Base-by-base conservation (phyloP, 1,140 invertebrate genomes). In the Zophobas morio region DNA sequence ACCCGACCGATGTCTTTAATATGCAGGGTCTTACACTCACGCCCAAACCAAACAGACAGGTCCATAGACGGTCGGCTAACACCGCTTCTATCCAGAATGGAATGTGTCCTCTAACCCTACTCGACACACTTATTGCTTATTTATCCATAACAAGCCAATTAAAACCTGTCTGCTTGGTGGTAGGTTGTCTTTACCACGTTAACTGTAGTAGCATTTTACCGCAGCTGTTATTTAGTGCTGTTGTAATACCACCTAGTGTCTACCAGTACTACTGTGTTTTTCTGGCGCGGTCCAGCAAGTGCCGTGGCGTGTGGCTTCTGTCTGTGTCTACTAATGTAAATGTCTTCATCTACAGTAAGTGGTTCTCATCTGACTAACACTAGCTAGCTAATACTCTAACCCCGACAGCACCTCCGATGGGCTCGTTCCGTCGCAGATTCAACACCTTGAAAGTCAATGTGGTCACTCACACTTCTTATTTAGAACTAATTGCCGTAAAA, bases 331-430 rank as follows among this genome's bases (percentile, higher is more conserved):
- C 83, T 84, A 84, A 84, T 84, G 83, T 84, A 76, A 76, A 76
- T 84, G 81, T 83, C 83, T 83, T 83, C 83, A 84, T 84, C 76
- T 84, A 84, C 81, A 83, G 83, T 84, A 84, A 84, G 83, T 84
- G 77, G 79, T 76, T 78, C 81, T 83, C 79, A 82, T 82, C 79
- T 78, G 73, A 83, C 82, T 84, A 84, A 84, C 81, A 60, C 60
- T 66, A 66, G 60, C 60, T 66, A 46, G 20, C 60, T 66, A 66
- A 79, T 60, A 36, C 40, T 35, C 74, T 76, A 72, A 72, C 32
- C 20, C 20, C 42, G 36, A 6, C 42, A 70, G 33, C 70, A 71
- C 20, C 49, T 63, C 6, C 57, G 20, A 20, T 20, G 20, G 20
- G 0, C 20, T 20, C 20, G 20, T 20, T 20, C 39, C 35, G 39